phyloP scores from a whole-genome alignment of 2,888 invertebrate species.

The Saturnia japonica region DNA sequence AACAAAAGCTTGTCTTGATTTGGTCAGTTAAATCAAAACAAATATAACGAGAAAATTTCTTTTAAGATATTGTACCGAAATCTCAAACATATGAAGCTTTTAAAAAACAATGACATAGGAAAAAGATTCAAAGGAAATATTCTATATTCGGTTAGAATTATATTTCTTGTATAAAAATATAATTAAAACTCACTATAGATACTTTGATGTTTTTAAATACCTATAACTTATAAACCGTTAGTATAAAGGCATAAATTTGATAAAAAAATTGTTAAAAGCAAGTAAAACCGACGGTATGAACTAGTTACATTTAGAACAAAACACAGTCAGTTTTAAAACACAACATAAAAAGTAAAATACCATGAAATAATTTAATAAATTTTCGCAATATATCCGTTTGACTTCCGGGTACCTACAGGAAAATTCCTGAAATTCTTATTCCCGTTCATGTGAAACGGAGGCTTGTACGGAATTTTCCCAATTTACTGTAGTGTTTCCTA shows the following conservation, averaged over 20 bases:
- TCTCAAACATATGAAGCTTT: no score
- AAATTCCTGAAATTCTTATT: slow-evolving; percentile 33
- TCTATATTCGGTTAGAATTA: no score
- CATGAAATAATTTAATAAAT: slow-evolving; percentile 39
- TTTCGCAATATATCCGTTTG: slow-evolving; percentile 25
- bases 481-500: background rate
- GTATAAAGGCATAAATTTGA: background rate
- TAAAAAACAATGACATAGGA: no score
- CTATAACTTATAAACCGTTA: background rate
- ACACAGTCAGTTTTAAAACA: background rate
- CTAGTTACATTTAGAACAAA: background rate
- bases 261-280: background rate
- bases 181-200: no score
- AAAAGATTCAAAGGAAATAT: no score
- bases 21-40: no score
- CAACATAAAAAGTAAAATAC: background rate
- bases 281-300: background rate
- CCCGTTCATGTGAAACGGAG: slow-evolving; percentile 26
- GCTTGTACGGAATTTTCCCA: slow-evolving; percentile 3
- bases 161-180: no score
- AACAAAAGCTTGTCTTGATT: no score
- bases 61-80: no score
- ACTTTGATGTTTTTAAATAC: no score
- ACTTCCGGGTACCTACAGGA: slow-evolving; percentile 23
- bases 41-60: no score